These are phyloP conservation scores for Eupsilia transversa DNA, from an alignment of 2,888 invertebrate genomes.

Conservation along the genomic window DNA sequence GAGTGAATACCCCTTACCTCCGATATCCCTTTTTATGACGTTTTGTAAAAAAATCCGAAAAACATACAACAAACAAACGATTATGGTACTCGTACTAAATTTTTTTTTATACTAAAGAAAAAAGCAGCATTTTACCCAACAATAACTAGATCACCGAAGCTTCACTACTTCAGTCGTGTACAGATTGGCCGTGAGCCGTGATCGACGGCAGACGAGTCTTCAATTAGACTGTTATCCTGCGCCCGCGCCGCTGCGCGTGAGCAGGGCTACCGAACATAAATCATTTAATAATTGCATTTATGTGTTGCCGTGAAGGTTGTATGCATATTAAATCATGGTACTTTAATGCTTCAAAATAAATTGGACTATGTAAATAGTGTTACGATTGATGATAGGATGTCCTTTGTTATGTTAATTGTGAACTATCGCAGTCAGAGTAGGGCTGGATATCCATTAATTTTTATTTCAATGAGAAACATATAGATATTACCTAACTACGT, in stretches of 20 bases:
- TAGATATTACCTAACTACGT: too few species aligned
- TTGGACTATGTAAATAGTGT: conserved; percentile 28
- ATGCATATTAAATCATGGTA: conserved; percentile 55
- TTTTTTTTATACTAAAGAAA: neutral
- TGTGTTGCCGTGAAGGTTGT: conserved; percentile 53
- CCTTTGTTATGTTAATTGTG: conserved; percentile 21
- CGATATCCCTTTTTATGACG: neutral
- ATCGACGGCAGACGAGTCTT: conserved; percentile 78
- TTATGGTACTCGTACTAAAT: too few species aligned
- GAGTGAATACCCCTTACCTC: too few species aligned
- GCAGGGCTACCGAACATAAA: conserved; percentile 65
- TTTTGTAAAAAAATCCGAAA: neutral
- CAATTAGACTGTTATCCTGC: conserved; percentile 72
- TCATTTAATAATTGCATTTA: conserved; percentile 65
- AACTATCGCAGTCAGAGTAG: neutral
- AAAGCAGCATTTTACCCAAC: conserved; percentile 61
- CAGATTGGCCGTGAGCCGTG: conserved; percentile 77
- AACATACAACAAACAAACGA: too few species aligned
- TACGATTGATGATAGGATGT: conserved; percentile 18
- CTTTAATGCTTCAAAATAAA: conserved; percentile 34
- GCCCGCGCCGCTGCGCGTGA: conserved; percentile 61
- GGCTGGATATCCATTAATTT: neutral
- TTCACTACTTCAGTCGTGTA: conserved; percentile 73
- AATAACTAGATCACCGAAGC: conserved; percentile 72
- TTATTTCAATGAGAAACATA: neutral